These are phyloP conservation scores for Arothron firmamentum DNA, from an alignment of 2,113 vertebrate species.

Conservation along the genomic window DNA sequence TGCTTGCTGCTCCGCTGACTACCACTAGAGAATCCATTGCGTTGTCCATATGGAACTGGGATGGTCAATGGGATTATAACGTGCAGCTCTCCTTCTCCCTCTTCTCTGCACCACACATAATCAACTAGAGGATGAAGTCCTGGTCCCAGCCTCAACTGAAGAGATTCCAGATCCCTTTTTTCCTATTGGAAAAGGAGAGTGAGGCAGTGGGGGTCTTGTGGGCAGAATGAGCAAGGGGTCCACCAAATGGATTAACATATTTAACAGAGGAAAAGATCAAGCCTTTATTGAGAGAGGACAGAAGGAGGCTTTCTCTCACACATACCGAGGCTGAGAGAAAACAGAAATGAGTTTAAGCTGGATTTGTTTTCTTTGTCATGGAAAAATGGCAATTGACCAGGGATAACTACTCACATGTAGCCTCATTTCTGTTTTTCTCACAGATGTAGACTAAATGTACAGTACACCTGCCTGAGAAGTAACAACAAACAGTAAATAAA, in stretches of 20 bases:
- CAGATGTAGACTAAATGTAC: conserved; percentile 13
- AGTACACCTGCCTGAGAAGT: conserved; percentile 4
- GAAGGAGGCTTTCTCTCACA: conserved; percentile 62
- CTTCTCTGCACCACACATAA: conserved; percentile 66
- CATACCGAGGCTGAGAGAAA: conserved; percentile 57
- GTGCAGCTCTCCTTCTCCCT: conserved; percentile 66
- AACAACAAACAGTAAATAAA: not conserved
- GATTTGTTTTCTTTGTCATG: conserved; percentile 69
- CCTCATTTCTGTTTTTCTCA: conserved; percentile 16
- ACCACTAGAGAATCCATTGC: conserved; percentile 69
- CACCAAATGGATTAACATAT: conserved; percentile 78
- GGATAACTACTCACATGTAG: conserved; percentile 48
- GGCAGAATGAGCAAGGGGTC: conserved; percentile 57
- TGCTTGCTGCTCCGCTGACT: conserved; percentile 66
- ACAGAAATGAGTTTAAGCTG: conserved; percentile 69
- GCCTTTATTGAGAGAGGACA: conserved; percentile 70
- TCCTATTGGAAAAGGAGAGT: conserved; percentile 60
- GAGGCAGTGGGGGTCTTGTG: conserved; percentile 68
- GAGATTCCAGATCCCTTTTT: conserved; percentile 51
- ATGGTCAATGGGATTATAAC: conserved; percentile 75
- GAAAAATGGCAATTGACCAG: conserved; percentile 54
- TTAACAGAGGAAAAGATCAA: conserved; percentile 78
- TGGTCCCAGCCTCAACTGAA: conserved; percentile 61
- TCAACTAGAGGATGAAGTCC: conserved; percentile 68
- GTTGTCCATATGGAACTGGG: conserved; percentile 73